These are phyloP conservation scores for Penaeus vannamei DNA, from an alignment of 1,140 invertebrate genomes.

Conservation along the genomic window DNA sequence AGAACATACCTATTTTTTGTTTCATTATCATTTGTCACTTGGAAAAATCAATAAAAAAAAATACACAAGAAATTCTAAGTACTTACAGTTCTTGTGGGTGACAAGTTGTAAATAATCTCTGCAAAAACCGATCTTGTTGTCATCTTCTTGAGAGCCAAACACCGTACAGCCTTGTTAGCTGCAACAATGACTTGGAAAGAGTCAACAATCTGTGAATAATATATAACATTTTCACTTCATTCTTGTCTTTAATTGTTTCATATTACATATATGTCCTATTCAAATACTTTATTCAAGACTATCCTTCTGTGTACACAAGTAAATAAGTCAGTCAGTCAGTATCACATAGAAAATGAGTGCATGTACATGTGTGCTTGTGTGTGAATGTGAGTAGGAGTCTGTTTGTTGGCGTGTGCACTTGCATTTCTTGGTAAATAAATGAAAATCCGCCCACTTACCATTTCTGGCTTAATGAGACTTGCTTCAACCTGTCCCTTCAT, in stretches of 20 bases:
- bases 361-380: too few species aligned
- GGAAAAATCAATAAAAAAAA: too few species aligned
- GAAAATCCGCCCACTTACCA: conserved; percentile 9
- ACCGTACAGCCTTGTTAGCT: conserved; percentile 37
- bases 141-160: conserved; percentile 31
- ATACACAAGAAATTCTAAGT: not conserved
- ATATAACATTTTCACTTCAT: not conserved
- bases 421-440: not conserved
- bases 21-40: too few species aligned
- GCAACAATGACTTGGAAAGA: conserved; percentile 37
- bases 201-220: conserved; percentile 27
- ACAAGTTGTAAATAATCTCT: conserved; percentile 43
- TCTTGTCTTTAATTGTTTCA: not conserved
- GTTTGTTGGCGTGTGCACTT: too few species aligned
- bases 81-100: conserved; percentile 42
- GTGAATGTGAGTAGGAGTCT: too few species aligned
- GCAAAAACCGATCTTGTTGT: conserved; percentile 32
- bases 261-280: too few species aligned
- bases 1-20: not conserved
- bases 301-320: too few species aligned
- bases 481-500: conserved; percentile 51
- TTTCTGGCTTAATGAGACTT: conserved; percentile 49
- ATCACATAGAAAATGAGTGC: too few species aligned
- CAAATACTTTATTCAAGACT: too few species aligned
- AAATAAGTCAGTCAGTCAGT: too few species aligned